Evolutionary conservation across 2,797 vertebrate species (phyloP), one percentile per base, ranked within the genome.

Genomic region (Glossophaga mutica): DNA sequence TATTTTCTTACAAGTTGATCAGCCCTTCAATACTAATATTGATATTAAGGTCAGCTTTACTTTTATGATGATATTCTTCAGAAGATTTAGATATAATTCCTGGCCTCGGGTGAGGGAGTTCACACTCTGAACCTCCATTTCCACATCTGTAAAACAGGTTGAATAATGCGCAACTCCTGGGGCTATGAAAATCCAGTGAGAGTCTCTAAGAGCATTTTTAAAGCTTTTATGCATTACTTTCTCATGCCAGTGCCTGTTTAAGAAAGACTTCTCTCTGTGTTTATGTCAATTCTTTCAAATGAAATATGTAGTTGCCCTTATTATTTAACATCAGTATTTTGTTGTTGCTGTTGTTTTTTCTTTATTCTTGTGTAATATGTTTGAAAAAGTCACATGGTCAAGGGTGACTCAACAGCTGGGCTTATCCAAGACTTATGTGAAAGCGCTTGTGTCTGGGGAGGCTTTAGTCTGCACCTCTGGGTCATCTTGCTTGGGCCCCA

Each of bases 121-220:
- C 6, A 24, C 3, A 0, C 22, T 55, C 14, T 44, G 42, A 85
- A 46, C 24, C 84, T 95, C 18, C 39, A 16, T 52, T 29, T 71
- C 37, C 19, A 8, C 3, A 18, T 78, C 46, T 65, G 1, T 76
- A 34, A 68, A 86, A 34, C 18, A 32, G 29, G 6, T 1, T 34
- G 55, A 91, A 10, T 55, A 11, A 29, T 34, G 11, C 29, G 39
- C 37, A n/a, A 0, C 4, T 42, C 15, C 6, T 4, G 37, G 37
- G n/a, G 2, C 42, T 68, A 34, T 42, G 79, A 70, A 97, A 97
- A 92, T 71, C 57, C 91, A 50, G 1, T 34, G 65, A 97, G 96
- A 65, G 42, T 88, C 94, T 84, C 1, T 9, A 26, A 65, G 55
- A 39, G 2, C 21, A 0, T 42, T 46, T 76, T 39, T 24, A 6